Evolutionary conservation across 2,113 vertebrate species (phyloP).

Genomic region (Serinus canaria): DNA sequence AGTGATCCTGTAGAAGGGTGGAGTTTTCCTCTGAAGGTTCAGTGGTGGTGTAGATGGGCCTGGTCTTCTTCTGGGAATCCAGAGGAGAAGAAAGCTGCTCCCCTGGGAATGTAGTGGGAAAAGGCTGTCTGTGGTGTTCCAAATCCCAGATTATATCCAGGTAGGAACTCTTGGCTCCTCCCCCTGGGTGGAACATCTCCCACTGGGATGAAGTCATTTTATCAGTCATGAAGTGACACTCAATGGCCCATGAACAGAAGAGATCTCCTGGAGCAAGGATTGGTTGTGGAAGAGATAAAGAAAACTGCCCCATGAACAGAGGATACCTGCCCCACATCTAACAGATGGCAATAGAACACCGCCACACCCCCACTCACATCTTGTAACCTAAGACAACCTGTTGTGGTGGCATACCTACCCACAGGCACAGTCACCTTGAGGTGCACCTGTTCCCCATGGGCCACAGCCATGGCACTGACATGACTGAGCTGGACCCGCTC

Average conservation of each 20-base stretch:
- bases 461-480: background rate
- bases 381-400: background rate
- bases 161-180: background rate
- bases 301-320: background rate
- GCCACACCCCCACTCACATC: background rate
- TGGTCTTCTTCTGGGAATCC: background rate
- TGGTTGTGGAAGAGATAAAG: background rate
- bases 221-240: background rate
- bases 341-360: background rate
- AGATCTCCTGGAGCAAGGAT: background rate
- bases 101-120: background rate
- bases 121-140: background rate
- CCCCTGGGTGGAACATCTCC: accelerated
- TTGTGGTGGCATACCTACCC: background rate
- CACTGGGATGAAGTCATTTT: background rate
- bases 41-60: background rate
- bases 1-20: background rate
- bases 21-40: background rate
- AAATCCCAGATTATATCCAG: background rate
- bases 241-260: background rate
- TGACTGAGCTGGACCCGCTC: background rate
- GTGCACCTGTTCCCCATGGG: background rate
- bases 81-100: background rate
- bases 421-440: background rate
- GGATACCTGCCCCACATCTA: background rate